Percentiles rank a stretch among this genome's conserved stretches.
Evolutionary conservation across 1,140 invertebrate species (phyloP).

Genomic region (Cepaea nemoralis): DNA sequence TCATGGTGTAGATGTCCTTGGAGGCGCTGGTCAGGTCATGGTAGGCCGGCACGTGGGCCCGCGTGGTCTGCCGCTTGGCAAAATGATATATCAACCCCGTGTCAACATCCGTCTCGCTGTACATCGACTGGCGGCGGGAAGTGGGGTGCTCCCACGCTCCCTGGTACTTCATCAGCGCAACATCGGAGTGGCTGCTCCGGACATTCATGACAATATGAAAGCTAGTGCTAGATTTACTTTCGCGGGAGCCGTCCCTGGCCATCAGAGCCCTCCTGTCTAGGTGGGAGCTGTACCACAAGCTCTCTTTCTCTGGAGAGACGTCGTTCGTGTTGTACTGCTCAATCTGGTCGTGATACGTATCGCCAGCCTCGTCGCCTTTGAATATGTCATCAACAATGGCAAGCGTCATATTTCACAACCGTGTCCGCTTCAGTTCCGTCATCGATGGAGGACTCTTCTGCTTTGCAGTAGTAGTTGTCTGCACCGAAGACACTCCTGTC

Average conservation of each 20-base stretch:
- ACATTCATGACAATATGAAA: neutral
- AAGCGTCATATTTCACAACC: neutral
- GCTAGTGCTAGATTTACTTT: slow-evolving; percentile 23
- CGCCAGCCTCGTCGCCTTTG: neutral
- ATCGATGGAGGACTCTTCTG: neutral
- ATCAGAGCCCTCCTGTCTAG: no score
- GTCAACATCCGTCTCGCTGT: slow-evolving; percentile 31
- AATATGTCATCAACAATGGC: neutral
- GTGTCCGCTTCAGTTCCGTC: neutral
- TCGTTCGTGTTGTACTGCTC: neutral
- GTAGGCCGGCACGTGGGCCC: neutral
- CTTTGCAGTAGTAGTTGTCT: neutral
- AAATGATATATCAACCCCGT: slow-evolving; percentile 25
- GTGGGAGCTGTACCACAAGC: neutral
- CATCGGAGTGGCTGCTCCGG: slow-evolving; percentile 27
- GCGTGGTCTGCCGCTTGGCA: slow-evolving; percentile 7
- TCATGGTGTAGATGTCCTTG: slow-evolving; percentile 9
- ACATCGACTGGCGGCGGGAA: neutral
- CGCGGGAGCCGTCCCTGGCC: neutral
- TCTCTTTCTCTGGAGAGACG: neutral
- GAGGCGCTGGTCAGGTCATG: neutral
- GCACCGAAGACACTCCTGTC: neutral
- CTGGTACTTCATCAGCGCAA: neutral
- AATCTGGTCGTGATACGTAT: neutral
- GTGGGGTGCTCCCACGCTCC: neutral